phyloP scores from a whole-genome alignment of 2,888 invertebrate genomes.

The Archips crataeganus region DNA sequence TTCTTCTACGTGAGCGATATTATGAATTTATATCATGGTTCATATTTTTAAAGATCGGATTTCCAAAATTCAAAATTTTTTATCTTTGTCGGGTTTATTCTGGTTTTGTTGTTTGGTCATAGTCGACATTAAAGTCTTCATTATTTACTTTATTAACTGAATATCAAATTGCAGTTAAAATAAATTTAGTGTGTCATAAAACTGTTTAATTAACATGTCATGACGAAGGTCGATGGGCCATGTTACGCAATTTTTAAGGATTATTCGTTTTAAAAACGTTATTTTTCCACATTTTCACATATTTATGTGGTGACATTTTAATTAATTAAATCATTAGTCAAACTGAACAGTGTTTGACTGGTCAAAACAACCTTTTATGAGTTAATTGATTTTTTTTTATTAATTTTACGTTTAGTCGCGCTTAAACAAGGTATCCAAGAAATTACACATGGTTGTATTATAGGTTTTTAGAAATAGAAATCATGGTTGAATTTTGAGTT shows the following conservation, averaged over 20 bases:
- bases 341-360: neutral
- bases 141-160: conserved; percentile 4
- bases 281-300: conserved; percentile 11
- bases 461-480: too few species aligned
- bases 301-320: conserved; percentile 6
- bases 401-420: too few species aligned
- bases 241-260: neutral
- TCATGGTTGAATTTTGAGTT: too few species aligned
- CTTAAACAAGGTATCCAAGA: too few species aligned
- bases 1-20: too few species aligned
- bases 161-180: conserved; percentile 8
- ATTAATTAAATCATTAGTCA: conserved; percentile 11
- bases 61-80: too few species aligned
- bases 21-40: too few species aligned
- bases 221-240: neutral
- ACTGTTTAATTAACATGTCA: conserved; percentile 5
- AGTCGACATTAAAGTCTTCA: neutral
- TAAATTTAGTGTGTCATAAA: conserved; percentile 9
- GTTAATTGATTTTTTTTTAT: neutral
- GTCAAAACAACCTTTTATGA: neutral
- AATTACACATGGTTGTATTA: too few species aligned
- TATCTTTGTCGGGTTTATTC: neutral
- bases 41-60: too few species aligned
- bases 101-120: neutral
- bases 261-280: conserved; percentile 2